Evolutionary conservation across 2,888 invertebrate species (phyloP).

Genomic region (Panorpa germanica): DNA sequence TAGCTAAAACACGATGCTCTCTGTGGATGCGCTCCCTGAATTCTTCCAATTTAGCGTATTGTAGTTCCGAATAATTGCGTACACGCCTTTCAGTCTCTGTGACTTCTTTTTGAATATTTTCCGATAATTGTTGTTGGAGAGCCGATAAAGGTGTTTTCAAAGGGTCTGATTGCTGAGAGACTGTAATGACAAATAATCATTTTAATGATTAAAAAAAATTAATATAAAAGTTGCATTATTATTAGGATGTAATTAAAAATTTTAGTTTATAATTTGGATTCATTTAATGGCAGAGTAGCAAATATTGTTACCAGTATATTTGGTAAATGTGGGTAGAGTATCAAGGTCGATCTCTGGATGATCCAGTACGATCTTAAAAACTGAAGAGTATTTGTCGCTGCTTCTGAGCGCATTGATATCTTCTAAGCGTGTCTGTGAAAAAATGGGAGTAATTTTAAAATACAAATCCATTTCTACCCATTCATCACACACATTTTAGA

Average conservation of each 20-base stretch:
- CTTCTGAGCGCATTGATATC: conserved; percentile 37
- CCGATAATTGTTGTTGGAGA: conserved; percentile 45
- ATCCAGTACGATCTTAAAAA: conserved; percentile 49
- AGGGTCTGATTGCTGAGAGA: conserved; percentile 26
- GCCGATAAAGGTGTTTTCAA: conserved; percentile 34
- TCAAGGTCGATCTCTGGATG: conserved; percentile 26
- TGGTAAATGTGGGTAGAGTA: conserved; percentile 2
- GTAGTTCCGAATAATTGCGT: conserved; percentile 51
- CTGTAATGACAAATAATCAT: too few species aligned
- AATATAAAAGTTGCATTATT: conserved; percentile 1
- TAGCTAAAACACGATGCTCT: conserved; percentile 47
- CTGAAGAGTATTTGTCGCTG: conserved; percentile 46
- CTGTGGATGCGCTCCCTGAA: conserved; percentile 51
- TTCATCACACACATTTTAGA: too few species aligned
- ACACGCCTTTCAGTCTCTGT: conserved; percentile 55
- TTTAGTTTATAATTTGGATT: conserved; percentile 2
- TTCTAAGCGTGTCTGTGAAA: conserved; percentile 34
- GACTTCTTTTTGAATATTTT: conserved; percentile 48
- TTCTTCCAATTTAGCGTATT: conserved; percentile 54
- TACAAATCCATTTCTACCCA: too few species aligned
- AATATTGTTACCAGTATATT: neutral
- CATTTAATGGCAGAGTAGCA: too few species aligned
- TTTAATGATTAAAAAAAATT: conserved; percentile 8
- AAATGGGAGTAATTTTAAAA: too few species aligned
- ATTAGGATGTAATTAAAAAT: conserved; percentile 15